Conservation (phyloP, 2,797 vertebrate genomes). For the Astyanax mexicanus region DNA sequence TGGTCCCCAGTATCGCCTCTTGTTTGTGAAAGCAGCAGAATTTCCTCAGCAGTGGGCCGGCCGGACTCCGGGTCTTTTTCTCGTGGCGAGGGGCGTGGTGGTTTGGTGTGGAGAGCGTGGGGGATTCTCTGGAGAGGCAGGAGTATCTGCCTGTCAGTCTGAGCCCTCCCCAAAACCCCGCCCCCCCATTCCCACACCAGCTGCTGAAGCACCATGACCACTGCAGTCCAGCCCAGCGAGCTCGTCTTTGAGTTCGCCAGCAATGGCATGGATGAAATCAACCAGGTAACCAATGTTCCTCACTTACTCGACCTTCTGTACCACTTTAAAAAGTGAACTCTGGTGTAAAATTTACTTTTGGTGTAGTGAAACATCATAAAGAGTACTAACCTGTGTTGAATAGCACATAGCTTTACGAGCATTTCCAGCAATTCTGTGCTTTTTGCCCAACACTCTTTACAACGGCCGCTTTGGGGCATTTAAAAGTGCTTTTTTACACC, state of each 20-base stretch:
- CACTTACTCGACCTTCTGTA: too few relatives aligned
- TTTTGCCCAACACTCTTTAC: too few relatives aligned
- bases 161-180: conserved; percentile 59
- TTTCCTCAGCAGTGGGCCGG: conserved; percentile 15
- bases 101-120: conserved; percentile 7
- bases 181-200: conserved; percentile 60
- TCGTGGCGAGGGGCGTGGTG: conserved; percentile 39
- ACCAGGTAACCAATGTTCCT: conserved; percentile 77
- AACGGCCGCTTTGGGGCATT: too few relatives aligned
- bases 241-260: conserved; percentile 90
- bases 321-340: too few relatives aligned
- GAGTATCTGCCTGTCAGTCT: conserved; percentile 51
- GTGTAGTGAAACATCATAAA: too few relatives aligned
- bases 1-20: conserved; percentile 19
- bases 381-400: too few relatives aligned
- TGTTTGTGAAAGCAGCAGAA: conserved; percentile 42
- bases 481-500: too few relatives aligned
- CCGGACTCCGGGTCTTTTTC: conserved; percentile 37
- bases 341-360: too few relatives aligned
- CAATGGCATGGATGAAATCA: conserved; percentile 91
- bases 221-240: conserved; percentile 84
- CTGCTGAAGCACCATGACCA: conserved; percentile 78
- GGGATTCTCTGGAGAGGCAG: conserved; percentile 56
- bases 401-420: too few relatives aligned
- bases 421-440: too few relatives aligned